Base-by-base conservation (phyloP, 2,113 vertebrate genomes). In the Lamprologus sp. region DNA sequence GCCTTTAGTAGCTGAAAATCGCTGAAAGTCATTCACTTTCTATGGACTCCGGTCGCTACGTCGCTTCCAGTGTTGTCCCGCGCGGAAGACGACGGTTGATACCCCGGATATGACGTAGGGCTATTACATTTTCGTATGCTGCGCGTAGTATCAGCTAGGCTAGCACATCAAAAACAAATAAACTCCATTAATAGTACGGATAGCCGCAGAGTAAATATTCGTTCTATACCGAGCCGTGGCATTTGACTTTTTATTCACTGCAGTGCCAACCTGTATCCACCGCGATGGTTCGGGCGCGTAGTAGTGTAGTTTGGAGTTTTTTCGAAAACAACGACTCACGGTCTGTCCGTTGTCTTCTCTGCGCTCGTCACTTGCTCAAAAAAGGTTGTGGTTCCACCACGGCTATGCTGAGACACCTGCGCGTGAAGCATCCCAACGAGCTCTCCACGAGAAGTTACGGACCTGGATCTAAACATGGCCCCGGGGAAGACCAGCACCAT, bases 331-430 rank as follows among this genome's bases (percentile, higher is more conserved):
- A 88, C 11, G 88, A 93, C 73, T 56, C 89, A 1, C 84, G 82
- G 17, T 84, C 84, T 77, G 93, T 93, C 12, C 75, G 90, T 56
- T 95, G 94, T 90, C 54, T 91, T 19, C 88, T 95, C 7, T 96
- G 95, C 81, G 79, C 28, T 82, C 56, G 80, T 47, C 42, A 60
- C 7, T 70, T 93, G 40, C 23, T 26, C 31, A 89, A 84, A 63
- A 89, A 89, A n/a, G 84, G 73, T 6, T 84, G 88, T 9, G 93
- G 94, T 10, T 92, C 88, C 77, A 95, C 93, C 54, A 93, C 94
- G 3, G 70, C 88, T n/a, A 89, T 95, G 94, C 88, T 95, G 9
- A 94, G 92, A 37, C 94, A 95, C 80, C 84, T 95, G 81, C 91
- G 93, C 5, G 81, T 84, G 12, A 94, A 93, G 84, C 95, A 95